These are phyloP conservation scores for Semotilus atromaculatus DNA, from an alignment of 2,797 vertebrate species.

Conservation along the genomic window DNA sequence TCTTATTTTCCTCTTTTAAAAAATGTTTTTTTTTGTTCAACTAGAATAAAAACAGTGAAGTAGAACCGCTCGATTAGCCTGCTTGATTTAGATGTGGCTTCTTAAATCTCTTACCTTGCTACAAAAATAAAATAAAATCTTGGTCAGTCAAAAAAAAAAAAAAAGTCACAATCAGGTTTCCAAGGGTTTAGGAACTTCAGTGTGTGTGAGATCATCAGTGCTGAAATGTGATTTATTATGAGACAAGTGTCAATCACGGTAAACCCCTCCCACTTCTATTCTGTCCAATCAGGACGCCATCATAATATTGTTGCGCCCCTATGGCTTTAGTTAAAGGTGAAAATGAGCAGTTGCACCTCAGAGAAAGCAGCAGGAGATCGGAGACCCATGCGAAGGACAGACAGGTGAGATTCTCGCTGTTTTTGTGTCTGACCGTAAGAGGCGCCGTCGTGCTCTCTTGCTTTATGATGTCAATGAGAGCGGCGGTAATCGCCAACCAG, in stretches of 20 bases:
- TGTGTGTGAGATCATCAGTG: background rate
- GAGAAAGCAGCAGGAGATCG: constrained; percentile 4
- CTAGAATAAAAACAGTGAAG: constrained; percentile 65
- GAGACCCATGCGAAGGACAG: constrained; percentile 32
- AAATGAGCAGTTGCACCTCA: background rate
- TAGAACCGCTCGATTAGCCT: constrained; percentile 77
- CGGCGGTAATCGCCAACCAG: constrained; percentile 32
- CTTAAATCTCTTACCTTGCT: constrained; percentile 65
- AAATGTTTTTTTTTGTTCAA: constrained; percentile 58
- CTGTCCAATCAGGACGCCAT: constrained; percentile 20
- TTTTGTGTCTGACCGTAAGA: constrained; percentile 47
- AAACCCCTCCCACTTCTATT: constrained; percentile 24
- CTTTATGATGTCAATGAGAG: constrained; percentile 54
- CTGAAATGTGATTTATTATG: background rate
- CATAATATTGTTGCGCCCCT: background rate
- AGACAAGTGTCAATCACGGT: background rate
- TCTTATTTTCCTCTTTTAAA: constrained; percentile 42
- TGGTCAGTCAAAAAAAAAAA: background rate
- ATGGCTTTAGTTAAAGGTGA: background rate
- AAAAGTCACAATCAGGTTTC: background rate
- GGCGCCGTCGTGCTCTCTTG: constrained; percentile 48
- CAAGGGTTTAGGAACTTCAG: constrained; percentile 2
- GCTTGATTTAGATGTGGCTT: constrained; percentile 81
- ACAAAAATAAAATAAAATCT: no score
- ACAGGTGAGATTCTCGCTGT: constrained; percentile 59